A percentile compares a stretch with the other conserved stretches of the same genome.
These are phyloP conservation scores for Drosophila setifemur DNA, from an alignment of 1,140 invertebrate genomes.

Conservation along the genomic window DNA sequence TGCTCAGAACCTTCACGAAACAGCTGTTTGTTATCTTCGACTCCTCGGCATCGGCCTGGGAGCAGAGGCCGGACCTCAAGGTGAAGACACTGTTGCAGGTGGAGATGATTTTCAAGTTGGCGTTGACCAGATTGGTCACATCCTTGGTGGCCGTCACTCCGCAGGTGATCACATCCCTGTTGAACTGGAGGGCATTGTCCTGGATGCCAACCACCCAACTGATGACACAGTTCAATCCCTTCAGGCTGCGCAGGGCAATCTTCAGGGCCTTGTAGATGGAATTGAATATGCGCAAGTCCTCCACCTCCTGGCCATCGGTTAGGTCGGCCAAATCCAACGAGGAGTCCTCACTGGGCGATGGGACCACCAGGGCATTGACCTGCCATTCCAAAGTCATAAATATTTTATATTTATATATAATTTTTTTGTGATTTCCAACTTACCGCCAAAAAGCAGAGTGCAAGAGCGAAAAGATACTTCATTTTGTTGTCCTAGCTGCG, in stretches of 20 bases:
- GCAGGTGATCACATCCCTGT: constrained; percentile 24
- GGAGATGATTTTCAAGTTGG: constrained; percentile 41
- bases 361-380: constrained; percentile 40
- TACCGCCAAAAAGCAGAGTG: constrained; percentile 25
- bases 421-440: constrained; percentile 5
- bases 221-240: constrained; percentile 61
- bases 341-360: not conserved
- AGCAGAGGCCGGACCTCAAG: constrained; percentile 34
- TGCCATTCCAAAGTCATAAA: not conserved
- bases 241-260: constrained; percentile 30
- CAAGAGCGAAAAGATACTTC: constrained; percentile 57
- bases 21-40: constrained; percentile 29
- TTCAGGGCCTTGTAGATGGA: constrained; percentile 12
- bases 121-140: constrained; percentile 56
- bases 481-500: constrained; percentile 26
- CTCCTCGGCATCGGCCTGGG: not conserved
- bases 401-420: not conserved
- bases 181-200: constrained; percentile 44
- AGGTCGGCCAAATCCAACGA: constrained; percentile 6
- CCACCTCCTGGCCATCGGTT: constrained; percentile 4
- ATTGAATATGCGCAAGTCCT: not conserved
- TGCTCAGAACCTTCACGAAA: constrained; percentile 2
- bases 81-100: constrained; percentile 41
- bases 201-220: constrained; percentile 59
- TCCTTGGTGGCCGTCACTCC: constrained; percentile 47